Conservation (phyloP, 2,797 vertebrate species). For the Malacoraja senta region DNA sequence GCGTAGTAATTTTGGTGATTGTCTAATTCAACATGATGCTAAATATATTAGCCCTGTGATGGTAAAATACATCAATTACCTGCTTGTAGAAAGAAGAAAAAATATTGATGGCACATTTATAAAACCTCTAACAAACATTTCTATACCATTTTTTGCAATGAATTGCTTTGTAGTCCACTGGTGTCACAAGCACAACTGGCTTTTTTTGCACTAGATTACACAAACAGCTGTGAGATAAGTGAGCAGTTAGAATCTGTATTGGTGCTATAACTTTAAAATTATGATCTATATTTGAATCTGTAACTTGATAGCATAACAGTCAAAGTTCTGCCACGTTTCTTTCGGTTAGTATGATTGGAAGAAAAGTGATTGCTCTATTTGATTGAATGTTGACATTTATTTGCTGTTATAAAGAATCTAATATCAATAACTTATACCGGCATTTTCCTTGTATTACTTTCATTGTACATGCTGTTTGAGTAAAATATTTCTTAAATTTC, state of each 20-base stretch:
- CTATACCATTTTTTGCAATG: neutral
- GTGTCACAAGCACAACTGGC: neutral
- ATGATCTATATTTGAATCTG: neutral
- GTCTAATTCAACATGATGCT: neutral
- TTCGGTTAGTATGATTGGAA: neutral
- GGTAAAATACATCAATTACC: neutral
- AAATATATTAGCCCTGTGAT: neutral
- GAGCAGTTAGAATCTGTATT: neutral
- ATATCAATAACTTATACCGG: neutral
- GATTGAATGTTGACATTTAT: neutral
- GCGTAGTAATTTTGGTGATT: neutral
- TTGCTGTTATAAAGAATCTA: neutral
- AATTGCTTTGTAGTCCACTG: neutral
- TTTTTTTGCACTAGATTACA: neutral
- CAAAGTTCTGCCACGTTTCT: neutral
- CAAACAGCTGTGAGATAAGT: neutral
- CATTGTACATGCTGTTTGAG: neutral
- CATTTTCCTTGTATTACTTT: neutral
- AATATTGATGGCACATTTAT: neutral
- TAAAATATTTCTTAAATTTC: neutral
- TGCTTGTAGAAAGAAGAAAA: neutral
- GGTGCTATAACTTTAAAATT: neutral
- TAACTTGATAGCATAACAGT: neutral
- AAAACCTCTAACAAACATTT: neutral
- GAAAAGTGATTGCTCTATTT: neutral